phyloP scores from a whole-genome alignment of 2,888 invertebrate species.

The Macrophya alboannulata region DNA sequence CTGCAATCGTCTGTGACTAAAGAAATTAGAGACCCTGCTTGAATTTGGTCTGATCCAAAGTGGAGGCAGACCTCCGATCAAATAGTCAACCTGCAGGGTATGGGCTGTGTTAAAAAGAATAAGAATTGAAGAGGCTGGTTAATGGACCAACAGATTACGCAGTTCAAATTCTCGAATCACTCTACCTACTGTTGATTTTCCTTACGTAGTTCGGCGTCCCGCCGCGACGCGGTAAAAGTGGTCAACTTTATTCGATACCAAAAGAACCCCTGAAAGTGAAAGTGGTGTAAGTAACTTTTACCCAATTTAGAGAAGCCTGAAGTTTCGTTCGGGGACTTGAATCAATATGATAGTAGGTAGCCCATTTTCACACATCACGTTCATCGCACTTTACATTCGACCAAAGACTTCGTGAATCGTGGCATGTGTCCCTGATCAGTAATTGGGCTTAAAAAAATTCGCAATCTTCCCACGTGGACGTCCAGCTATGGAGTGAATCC shows the following conservation, averaged over 20 bases:
- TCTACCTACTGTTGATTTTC: conserved; percentile 25
- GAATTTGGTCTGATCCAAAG: conserved; percentile 31
- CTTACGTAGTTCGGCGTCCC: neutral
- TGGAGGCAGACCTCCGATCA: conserved; percentile 29
- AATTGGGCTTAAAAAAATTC: neutral
- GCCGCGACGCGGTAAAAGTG: neutral
- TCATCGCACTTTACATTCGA: too few species aligned
- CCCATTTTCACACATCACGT: neutral
- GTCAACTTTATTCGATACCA: conserved; percentile 34
- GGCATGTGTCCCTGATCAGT: neutral
- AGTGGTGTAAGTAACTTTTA: conserved; percentile 20
- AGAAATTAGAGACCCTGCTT: conserved; percentile 37
- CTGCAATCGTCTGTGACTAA: conserved; percentile 54
- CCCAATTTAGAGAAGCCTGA: neutral
- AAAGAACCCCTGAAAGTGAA: conserved; percentile 40
- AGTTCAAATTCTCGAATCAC: conserved; percentile 48
- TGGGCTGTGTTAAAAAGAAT: neutral
- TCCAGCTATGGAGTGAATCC: neutral
- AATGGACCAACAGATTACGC: conserved; percentile 65
- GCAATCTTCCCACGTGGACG: neutral
- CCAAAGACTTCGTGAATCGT: too few species aligned
- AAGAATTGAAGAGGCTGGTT: conserved; percentile 60
- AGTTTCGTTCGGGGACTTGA: neutral
- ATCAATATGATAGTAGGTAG: neutral
- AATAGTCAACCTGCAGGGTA: neutral